phyloP scores from a whole-genome alignment of 2,113 vertebrate species.

The Dolichallabes microphthalmus region DNA sequence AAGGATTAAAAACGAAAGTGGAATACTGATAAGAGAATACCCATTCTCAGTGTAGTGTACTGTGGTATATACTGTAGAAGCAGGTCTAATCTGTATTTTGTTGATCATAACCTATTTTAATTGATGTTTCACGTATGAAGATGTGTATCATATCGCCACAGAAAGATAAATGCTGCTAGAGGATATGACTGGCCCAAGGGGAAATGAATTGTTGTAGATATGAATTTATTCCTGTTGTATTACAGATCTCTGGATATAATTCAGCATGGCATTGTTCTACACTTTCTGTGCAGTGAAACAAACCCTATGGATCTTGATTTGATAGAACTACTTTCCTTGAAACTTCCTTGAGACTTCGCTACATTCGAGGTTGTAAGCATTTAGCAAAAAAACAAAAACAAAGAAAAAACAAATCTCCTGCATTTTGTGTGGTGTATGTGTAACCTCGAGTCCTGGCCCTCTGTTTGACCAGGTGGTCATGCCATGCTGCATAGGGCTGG shows the following conservation, averaged over 20 bases:
- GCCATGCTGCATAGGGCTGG: slow-evolving; percentile 43
- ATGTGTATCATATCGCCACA: not conserved
- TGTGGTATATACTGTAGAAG: not conserved
- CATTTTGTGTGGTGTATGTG: not conserved
- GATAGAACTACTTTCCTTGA: not conserved
- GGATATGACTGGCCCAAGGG: not conserved
- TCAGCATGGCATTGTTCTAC: not conserved
- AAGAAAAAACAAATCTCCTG: not conserved
- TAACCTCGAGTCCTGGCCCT: not conserved
- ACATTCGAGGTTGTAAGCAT: not conserved
- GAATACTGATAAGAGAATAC: not conserved
- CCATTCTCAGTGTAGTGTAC: not conserved
- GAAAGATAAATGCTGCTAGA: not conserved
- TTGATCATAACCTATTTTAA: slow-evolving; percentile 6
- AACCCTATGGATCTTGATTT: not conserved
- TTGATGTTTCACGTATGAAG: not conserved
- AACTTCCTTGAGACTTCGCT: not conserved
- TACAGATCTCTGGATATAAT: not conserved
- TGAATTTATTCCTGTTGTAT: not conserved
- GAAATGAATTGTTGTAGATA: not conserved
- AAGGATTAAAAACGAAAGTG: not conserved
- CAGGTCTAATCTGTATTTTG: not conserved
- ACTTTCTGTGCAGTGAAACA: not conserved
- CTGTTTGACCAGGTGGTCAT: slow-evolving; percentile 41
- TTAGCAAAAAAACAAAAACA: not conserved